Percentiles rank a stretch among this genome's conserved stretches.
Conservation (phyloP, 2,797 vertebrate genomes). For the Poeciliopsis presidionis region DNA sequence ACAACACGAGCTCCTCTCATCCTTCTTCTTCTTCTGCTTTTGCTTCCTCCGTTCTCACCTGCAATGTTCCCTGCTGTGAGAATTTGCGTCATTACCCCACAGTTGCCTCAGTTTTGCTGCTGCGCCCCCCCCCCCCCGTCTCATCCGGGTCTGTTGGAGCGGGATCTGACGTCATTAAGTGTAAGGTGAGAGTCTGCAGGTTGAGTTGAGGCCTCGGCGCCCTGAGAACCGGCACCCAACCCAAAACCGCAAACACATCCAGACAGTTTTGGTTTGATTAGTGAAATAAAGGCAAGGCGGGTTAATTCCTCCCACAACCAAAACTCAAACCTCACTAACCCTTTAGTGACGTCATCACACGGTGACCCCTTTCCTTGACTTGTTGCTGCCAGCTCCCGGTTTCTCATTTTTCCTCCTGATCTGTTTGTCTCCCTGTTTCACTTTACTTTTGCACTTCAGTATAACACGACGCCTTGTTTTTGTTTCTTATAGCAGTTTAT, state of each 20-base stretch:
- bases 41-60: conserved; percentile 29
- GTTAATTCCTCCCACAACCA: not conserved
- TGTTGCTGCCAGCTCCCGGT: not conserved
- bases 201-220: conserved; percentile 56
- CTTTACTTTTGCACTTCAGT: conserved; percentile 13
- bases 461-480: conserved; percentile 30
- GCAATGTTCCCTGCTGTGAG: not conserved
- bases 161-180: conserved; percentile 55
- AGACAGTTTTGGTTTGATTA: conserved; percentile 22
- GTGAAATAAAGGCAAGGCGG: conserved; percentile 3
- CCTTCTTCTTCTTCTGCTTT: conserved; percentile 28
- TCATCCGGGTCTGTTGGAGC: conserved; percentile 41
- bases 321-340: not conserved
- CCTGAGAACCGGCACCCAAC: conserved; percentile 49
- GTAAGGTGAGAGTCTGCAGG: conserved; percentile 63
- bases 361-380: conserved; percentile 13
- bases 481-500: conserved; percentile 38
- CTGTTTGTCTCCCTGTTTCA: not conserved
- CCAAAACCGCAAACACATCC: not conserved
- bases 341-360: not conserved
- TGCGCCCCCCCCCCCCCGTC: conserved; percentile 28
- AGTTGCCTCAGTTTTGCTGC: not conserved
- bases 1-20: conserved; percentile 79
- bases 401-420: not conserved
- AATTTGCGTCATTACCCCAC: not conserved